phyloP scores from a whole-genome alignment of 2,797 vertebrate genomes.

The Melanotaenia boesemani region DNA sequence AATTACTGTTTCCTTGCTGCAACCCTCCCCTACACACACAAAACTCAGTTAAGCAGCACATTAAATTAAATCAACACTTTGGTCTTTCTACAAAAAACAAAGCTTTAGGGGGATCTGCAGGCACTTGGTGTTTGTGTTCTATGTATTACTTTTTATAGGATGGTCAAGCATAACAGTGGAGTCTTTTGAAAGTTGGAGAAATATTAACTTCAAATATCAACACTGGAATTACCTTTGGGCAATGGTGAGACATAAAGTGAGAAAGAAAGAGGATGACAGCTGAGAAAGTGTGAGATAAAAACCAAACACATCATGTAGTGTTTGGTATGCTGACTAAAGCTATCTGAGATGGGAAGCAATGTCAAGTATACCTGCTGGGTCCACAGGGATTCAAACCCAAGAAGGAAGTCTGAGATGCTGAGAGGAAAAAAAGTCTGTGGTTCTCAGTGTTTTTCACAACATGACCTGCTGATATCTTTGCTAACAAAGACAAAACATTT shows the following conservation, averaged over 20 bases:
- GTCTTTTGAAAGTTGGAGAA: constrained; percentile 47
- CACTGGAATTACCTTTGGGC: constrained; percentile 39
- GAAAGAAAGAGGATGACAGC: constrained; percentile 6
- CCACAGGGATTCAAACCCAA: constrained; percentile 14
- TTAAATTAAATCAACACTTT: constrained; percentile 73
- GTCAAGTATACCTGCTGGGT: constrained; percentile 16
- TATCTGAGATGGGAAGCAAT: constrained; percentile 4
- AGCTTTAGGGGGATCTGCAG: constrained; percentile 35
- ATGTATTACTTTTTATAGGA: constrained; percentile 59
- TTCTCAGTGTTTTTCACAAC: constrained; percentile 15
- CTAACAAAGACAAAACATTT: constrained; percentile 35
- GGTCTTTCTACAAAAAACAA: constrained; percentile 60
- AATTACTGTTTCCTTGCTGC: constrained; percentile 40
- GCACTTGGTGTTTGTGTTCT: constrained; percentile 45
- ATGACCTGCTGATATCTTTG: constrained; percentile 13
- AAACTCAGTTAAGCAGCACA: constrained; percentile 50
- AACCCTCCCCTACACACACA: constrained; percentile 23
- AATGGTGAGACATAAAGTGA: constrained; percentile 10
- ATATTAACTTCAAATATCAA: constrained; percentile 45
- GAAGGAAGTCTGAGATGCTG: constrained; percentile 18
- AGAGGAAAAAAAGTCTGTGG: constrained; percentile 6
- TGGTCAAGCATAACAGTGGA: constrained; percentile 45
- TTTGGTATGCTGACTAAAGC: constrained; percentile 22
- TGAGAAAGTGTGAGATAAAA: constrained; percentile 17
- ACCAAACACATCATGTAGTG: constrained; percentile 6